These are phyloP conservation scores for Rhea americana DNA, from an alignment of 2,113 vertebrate genomes.

Conservation along the genomic window DNA sequence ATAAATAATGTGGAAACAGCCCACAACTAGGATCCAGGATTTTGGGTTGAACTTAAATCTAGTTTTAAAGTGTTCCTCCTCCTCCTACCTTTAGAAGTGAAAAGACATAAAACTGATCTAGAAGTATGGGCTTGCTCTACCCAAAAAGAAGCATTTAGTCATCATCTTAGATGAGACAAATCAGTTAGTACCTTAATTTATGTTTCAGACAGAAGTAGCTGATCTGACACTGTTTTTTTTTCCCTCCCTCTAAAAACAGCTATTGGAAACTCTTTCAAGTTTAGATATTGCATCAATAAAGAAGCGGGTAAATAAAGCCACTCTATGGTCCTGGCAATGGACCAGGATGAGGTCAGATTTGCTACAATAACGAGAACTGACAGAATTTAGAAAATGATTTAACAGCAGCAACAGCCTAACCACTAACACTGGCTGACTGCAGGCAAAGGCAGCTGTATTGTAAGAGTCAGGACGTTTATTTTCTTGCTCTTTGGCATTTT, in stretches of 20 bases:
- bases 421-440: neutral
- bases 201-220: neutral
- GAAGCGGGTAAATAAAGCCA: neutral
- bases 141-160: neutral
- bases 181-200: neutral
- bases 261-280: neutral
- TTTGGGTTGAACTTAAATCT: neutral
- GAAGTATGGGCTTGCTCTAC: neutral
- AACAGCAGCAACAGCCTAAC: conserved; percentile 34
- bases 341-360: conserved; percentile 60
- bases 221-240: neutral
- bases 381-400: conserved; percentile 61
- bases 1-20: neutral
- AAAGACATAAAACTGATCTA: neutral
- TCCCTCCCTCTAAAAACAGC: neutral
- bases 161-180: neutral
- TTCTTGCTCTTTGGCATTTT: neutral
- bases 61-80: neutral
- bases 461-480: conserved; percentile 3
- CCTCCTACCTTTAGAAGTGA: neutral
- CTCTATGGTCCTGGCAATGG: conserved; percentile 6
- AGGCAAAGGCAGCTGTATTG: neutral
- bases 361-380: conserved; percentile 50
- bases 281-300: neutral
- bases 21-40: neutral